Base-by-base conservation (phyloP, 2,888 invertebrate species). In the Timandra comae region DNA sequence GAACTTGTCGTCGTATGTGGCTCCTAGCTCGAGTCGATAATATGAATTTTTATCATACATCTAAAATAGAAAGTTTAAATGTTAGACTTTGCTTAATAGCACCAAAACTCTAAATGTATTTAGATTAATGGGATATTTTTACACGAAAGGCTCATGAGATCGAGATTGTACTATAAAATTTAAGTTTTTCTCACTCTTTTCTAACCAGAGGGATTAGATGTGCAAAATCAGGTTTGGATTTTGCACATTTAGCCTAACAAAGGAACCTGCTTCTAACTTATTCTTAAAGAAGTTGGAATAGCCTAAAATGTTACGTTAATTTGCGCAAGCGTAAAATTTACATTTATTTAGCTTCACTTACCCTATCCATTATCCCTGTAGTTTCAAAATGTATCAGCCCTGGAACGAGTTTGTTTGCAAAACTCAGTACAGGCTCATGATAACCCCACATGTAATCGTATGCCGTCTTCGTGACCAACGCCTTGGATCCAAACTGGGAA, bases 321-420 rank as follows among this genome's bases (percentile, higher is more conserved):
- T n/a, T n/a, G n/a, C n/a, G n/a, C n/a, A n/a, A n/a, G n/a, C n/a
- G n/a, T n/a, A n/a, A n/a, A n/a, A n/a, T n/a, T n/a, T n/a, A n/a
- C n/a, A n/a, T n/a, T n/a, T n/a, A n/a, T n/a, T n/a, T n/a, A n/a
- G n/a, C n/a, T n/a, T n/a, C n/a, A 27, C 52, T 32, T 9, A 93
- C 93, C 74, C 92, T 86, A 52, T 93, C 93, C 43, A 94, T 74
- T 12, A 94, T 79, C 7, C 94, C 94, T 52, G 94, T 91, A 44
- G 87, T 88, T 6, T 87, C 74, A 56, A 93, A 94, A 52, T 91
- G 87, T 20, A 94, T 90, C 61, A 91, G 88, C 27, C 84, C 88
- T 0, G 93, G 93, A 7, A 37, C 43, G 1, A 43, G 33, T 11
- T 31, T 48, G 8, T 59, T 56, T 1, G 28, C 29, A 0, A 59